Percentiles rank a stretch among this genome's conserved stretches.
These are phyloP conservation scores for Lophotis ruficrista DNA, from an alignment of 2,113 vertebrate species.

Conservation along the genomic window DNA sequence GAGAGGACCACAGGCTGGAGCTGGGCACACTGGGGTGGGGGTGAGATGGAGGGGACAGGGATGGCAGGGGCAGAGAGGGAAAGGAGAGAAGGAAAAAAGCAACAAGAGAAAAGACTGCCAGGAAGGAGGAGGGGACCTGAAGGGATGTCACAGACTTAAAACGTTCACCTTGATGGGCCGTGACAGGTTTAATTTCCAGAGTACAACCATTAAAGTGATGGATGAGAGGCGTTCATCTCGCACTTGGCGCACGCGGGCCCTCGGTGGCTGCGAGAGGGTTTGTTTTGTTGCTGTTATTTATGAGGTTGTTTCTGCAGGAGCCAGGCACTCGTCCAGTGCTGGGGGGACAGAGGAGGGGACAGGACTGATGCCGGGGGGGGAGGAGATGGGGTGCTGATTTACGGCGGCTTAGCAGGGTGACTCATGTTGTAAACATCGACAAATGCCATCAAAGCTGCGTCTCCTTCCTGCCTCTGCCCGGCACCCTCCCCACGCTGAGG, in stretches of 20 bases:
- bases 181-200: slow-evolving; percentile 79
- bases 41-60: neutral
- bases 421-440: slow-evolving; percentile 54
- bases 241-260: neutral
- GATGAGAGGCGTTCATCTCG: slow-evolving; percentile 40
- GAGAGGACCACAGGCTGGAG: neutral
- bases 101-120: neutral
- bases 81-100: neutral
- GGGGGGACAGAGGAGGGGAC: neutral
- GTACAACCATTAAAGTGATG: slow-evolving; percentile 76
- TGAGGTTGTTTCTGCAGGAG: slow-evolving; percentile 54
- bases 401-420: slow-evolving; percentile 36
- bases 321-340: slow-evolving; percentile 37
- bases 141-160: slow-evolving; percentile 42
- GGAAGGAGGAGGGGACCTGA: neutral
- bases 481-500: accelerated
- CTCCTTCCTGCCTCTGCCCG: neutral
- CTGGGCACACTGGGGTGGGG: accelerated
- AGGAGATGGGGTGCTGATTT: slow-evolving; percentile 58
- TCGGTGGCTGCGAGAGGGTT: neutral
- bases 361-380: neutral
- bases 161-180: slow-evolving; percentile 41
- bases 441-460: slow-evolving; percentile 58
- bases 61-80: neutral
- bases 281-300: slow-evolving; percentile 71